Evolutionary conservation across 1,140 invertebrate species (phyloP).

Genomic region (Pissodes strobi): DNA sequence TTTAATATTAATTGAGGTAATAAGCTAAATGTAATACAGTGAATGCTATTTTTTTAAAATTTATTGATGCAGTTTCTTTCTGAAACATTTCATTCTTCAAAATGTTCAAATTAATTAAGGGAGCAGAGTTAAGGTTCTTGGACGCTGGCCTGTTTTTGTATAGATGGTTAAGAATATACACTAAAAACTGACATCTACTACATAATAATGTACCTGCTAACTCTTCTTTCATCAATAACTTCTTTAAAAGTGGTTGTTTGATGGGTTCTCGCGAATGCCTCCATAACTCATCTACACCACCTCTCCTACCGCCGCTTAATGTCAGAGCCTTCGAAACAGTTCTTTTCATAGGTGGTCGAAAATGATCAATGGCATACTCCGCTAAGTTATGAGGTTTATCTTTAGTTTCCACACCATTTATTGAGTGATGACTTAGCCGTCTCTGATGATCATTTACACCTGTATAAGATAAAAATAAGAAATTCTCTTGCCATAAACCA

Average conservation of each 20-base stretch:
- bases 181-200: too few species aligned
- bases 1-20: too few species aligned
- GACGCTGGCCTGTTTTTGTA: too few species aligned
- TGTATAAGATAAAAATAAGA: too few species aligned
- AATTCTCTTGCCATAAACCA: too few species aligned
- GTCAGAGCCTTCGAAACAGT: conserved; percentile 93
- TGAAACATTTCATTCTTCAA: too few species aligned
- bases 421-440: conserved; percentile 72
- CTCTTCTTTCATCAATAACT: conserved; percentile 93
- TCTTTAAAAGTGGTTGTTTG: conserved; percentile 93
- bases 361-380: conserved; percentile 96
- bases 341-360: conserved; percentile 90
- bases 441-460: conserved; percentile 68
- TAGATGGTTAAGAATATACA: too few species aligned
- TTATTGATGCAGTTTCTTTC: too few species aligned
- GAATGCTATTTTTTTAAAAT: too few species aligned
- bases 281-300: conserved; percentile 86
- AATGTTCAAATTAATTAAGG: too few species aligned
- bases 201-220: conserved; percentile 66
- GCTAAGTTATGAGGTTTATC: conserved; percentile 93
- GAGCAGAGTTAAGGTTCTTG: too few species aligned
- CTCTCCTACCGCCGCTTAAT: conserved; percentile 78
- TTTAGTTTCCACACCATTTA: conserved; percentile 79
- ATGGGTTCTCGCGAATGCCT: conserved; percentile 92
- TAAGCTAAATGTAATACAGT: too few species aligned